These are phyloP conservation scores for Lepus townsendii DNA, from an alignment of 2,797 vertebrate species.

Conservation along the genomic window DNA sequence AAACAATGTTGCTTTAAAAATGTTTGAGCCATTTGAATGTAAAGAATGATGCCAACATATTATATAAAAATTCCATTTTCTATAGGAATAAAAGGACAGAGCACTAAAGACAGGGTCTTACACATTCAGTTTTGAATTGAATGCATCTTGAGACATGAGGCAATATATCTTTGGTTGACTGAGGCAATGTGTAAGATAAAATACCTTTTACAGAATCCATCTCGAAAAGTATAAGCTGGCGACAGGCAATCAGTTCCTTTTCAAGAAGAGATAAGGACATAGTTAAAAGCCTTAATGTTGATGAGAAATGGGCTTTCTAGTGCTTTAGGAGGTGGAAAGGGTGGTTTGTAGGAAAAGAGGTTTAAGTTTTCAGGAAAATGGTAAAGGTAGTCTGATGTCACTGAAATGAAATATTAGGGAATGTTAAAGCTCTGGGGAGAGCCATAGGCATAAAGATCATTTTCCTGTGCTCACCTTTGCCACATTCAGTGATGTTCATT, in stretches of 20 bases:
- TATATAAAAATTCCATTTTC: slow-evolving; percentile 68
- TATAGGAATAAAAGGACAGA: slow-evolving; percentile 53
- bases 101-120: slow-evolving; percentile 45
- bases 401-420: not conserved
- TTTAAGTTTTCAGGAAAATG: slow-evolving; percentile 65
- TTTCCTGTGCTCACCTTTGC: slow-evolving; percentile 26
- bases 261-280: slow-evolving; percentile 74
- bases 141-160: slow-evolving; percentile 68
- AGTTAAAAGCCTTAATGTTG: slow-evolving; percentile 77
- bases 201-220: slow-evolving; percentile 72
- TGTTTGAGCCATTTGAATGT: slow-evolving; percentile 50
- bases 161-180: slow-evolving; percentile 67
- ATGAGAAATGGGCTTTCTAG: slow-evolving; percentile 65
- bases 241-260: slow-evolving; percentile 78
- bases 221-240: slow-evolving; percentile 74
- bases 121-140: slow-evolving; percentile 68
- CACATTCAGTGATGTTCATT: not conserved
- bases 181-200: slow-evolving; percentile 70
- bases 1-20: slow-evolving; percentile 35
- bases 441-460: not conserved
- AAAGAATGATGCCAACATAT: slow-evolving; percentile 56
- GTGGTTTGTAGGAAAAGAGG: slow-evolving; percentile 40
- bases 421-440: slow-evolving; percentile 39
- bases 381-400: slow-evolving; percentile 44
- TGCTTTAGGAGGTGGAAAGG: slow-evolving; percentile 29